Evolutionary conservation across 2,888 invertebrate genomes (phyloP), one percentile per base, ranked within the genome.

Genomic region (Thera obeliscata): DNA sequence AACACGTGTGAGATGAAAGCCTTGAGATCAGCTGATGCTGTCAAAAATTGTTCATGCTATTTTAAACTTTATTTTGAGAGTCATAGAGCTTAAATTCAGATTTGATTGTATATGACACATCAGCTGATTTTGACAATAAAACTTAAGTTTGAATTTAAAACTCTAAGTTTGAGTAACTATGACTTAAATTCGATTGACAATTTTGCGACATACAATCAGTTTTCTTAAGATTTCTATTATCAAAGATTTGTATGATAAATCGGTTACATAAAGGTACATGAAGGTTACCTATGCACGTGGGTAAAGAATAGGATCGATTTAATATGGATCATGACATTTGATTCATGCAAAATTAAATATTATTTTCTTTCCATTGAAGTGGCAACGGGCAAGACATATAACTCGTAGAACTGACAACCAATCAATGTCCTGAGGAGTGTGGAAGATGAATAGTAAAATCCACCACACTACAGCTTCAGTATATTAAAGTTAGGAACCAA

Each of bases 11-110:
- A 49, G 58, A 59, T 75, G 70, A 65, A 78, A 79, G 75, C 80
- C 83, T 82, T 82, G 86, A 82, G 86, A 88, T 88, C 90, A 89
- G 89, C 88, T 88, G 88, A 87, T 86, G 76, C 35, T 72, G 71
- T 72, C 49, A 70, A 71, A 59, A 59, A 61, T 0, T 43, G 4
- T 6, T 2, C 43, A 12, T 36, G 35, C 9, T 33, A 73, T 60
- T 69, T 67, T 62, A 1, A 43, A 57, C 67, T 55, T 36, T 69
- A 69, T 35, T 54, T 38, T 52, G 4, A 43, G 3, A 6, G 0
- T 0, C 1, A 5, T 69, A 65, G 56, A 57, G 57, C 50, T 11
- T n/a, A 55, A 66, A 72, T 56, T 63, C 1, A 6, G 46, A 55
- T 6, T 35, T 6, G 50, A 6, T 56, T n/a, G 43, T 8, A 12